These are phyloP conservation scores for Drosophila busckii DNA, from an alignment of 1,140 invertebrate species.

Conservation along the genomic window DNA sequence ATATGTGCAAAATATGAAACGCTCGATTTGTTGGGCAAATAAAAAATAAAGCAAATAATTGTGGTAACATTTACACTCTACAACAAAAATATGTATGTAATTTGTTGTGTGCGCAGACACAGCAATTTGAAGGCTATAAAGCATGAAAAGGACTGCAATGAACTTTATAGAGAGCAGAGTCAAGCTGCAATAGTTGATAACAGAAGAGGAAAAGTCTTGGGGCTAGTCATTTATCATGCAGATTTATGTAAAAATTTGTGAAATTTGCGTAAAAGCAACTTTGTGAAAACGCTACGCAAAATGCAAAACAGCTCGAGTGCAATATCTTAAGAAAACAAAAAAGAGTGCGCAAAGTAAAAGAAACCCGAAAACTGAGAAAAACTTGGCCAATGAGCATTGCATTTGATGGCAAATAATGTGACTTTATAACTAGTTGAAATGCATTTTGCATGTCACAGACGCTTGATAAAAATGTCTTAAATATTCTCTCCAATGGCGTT, in stretches of 20 bases:
- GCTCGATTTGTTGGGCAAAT: too few species aligned
- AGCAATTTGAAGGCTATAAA: constrained; percentile 9
- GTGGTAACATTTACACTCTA: too few species aligned
- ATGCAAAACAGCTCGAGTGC: constrained; percentile 32
- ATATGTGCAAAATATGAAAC: too few species aligned
- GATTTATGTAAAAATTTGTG: constrained; percentile 64
- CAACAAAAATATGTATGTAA: too few species aligned
- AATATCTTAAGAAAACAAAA: constrained; percentile 10
- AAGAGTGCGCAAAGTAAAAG: constrained; percentile 7
- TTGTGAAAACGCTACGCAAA: constrained; percentile 28
- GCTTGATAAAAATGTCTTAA: constrained; percentile 59
- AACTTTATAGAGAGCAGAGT: constrained; percentile 31
- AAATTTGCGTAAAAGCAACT: constrained; percentile 53
- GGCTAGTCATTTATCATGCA: constrained; percentile 62
- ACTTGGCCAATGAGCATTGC: constrained; percentile 47
- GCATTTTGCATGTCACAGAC: constrained; percentile 70
- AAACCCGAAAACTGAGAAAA: constrained; percentile 29
- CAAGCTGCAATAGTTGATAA: constrained; percentile 26
- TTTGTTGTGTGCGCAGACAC: too few species aligned
- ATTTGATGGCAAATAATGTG: constrained; percentile 72
- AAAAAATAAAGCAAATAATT: too few species aligned
- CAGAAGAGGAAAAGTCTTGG: constrained; percentile 13
- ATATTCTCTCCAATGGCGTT: constrained; percentile 28
- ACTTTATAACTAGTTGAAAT: constrained; percentile 74
- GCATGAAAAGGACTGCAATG: neutral